Evolutionary conservation across 2,797 vertebrate genomes (phyloP), one percentile per base, ranked within the genome.

Genomic region (Phylloscopus collybita): DNA sequence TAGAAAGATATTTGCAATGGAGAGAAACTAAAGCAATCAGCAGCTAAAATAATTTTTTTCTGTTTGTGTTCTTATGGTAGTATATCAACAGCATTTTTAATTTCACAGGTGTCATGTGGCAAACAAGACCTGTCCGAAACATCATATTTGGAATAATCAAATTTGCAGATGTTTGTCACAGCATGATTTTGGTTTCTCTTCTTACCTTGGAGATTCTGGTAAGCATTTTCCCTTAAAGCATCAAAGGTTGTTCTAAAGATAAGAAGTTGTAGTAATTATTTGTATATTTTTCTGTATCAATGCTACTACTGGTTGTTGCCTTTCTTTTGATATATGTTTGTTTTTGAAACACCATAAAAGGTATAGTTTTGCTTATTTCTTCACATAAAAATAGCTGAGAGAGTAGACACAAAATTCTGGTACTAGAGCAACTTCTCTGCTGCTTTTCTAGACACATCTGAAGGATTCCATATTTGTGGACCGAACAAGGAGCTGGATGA

Each of bases 401-500:
- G 44, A 14, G 26, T 76, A 53, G 53, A 74, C 13, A n/a, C 14
- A 32, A 44, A 76, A 64, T 69, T 78, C 25, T 84, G 50, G 29
- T 67, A 49, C n/a, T 19, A 61, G 25, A 71, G 49, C 10, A 13
- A 36, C 36, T 42, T 78, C 23, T 86, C 30, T 96, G 22, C n/a
- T 53, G 59, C 82, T 85, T 89, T 94, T 92, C 51, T 89, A 99
- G 98, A 98, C 19, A 45, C 97, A 3, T 88, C 98, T 60, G 98
- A 98, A 22, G 97, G 96, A 87, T 97, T 97, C 90, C 97, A 98
- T 44, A 92, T 99, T 66, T 99, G 99, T 45, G 99, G 99, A 34
- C 98, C 98, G 2, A 98, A 98, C 94, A 99, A 99, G 94, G 99
- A 99, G 86, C 97, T 99, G 92, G 99, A 99, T 70, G 97, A 99